Conservation (phyloP, 1,140 invertebrate genomes). For the Solen grandis region DNA sequence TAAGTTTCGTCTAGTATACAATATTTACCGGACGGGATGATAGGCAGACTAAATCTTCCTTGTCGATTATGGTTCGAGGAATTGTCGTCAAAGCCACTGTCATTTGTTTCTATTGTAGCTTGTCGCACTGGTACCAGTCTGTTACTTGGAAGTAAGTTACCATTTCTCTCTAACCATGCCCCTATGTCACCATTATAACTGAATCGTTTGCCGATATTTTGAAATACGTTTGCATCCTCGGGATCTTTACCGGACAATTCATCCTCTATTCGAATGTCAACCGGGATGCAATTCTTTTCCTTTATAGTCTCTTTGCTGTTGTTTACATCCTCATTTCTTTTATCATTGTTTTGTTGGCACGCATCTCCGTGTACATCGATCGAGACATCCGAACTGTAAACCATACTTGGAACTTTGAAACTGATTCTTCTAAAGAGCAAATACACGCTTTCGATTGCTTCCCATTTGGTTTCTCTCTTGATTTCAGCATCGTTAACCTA, state of each 20-base stretch:
- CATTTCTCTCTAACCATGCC: conserved; percentile 52
- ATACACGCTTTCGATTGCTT: conserved; percentile 23
- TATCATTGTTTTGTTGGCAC: too few species aligned
- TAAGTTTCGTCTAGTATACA: too few species aligned
- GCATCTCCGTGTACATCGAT: not conserved
- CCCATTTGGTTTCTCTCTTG: conserved; percentile 34
- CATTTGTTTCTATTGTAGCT: conserved; percentile 34
- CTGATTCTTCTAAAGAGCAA: conserved; percentile 21
- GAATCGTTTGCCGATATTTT: too few species aligned
- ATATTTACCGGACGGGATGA: conserved; percentile 19
- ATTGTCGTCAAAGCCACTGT: conserved; percentile 51
- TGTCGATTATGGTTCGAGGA: conserved; percentile 5
- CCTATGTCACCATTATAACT: conserved; percentile 24
- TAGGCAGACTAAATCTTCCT: conserved; percentile 32
- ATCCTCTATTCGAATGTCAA: too few species aligned
- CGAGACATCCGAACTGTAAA: not conserved
- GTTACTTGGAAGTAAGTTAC: not conserved
- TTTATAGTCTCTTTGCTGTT: too few species aligned
- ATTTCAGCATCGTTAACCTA: conserved; percentile 17
- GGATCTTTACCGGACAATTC: too few species aligned
- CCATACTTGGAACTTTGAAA: not conserved
- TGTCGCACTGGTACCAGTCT: conserved; percentile 23
- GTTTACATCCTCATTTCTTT: too few species aligned
- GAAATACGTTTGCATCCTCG: too few species aligned
- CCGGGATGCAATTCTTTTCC: too few species aligned